phyloP scores from a whole-genome alignment of 2,113 vertebrate species.

The Xenopus borealis region DNA sequence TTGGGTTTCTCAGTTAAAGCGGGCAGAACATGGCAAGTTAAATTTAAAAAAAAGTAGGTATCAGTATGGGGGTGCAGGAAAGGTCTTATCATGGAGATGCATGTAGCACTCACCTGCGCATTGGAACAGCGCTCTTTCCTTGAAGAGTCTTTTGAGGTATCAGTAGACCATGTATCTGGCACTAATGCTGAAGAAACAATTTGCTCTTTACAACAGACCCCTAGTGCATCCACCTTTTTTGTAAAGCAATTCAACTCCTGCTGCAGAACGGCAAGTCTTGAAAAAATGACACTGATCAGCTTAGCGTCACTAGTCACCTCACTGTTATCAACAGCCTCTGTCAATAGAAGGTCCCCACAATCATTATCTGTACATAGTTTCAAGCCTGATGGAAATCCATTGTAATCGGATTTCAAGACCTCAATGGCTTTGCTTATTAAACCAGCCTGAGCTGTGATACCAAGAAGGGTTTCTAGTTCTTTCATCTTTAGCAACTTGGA shows the following conservation, averaged over 20 bases:
- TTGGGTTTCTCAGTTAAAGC: conserved; percentile 53
- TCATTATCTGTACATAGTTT: conserved; percentile 78
- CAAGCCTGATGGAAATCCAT: conserved; percentile 75
- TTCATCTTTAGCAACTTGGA: conserved; percentile 67
- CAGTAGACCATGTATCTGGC: conserved; percentile 55
- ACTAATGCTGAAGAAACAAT: conserved; percentile 59
- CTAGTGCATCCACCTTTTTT: conserved; percentile 76
- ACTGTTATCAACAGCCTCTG: conserved; percentile 70
- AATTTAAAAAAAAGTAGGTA: conserved; percentile 51
- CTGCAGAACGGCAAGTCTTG: conserved; percentile 82
- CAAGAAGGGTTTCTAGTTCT: conserved; percentile 77
- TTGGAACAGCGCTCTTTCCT: conserved; percentile 62
- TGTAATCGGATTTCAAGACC: conserved; percentile 81
- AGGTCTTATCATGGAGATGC: conserved; percentile 7
- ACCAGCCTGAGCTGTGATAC: conserved; percentile 82
- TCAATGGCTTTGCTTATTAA: conserved; percentile 89
- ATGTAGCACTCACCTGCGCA: conserved; percentile 76
- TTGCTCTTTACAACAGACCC: conserved; percentile 63
- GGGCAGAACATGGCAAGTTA: conserved; percentile 60
- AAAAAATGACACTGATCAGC: conserved; percentile 80
- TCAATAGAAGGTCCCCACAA: conserved; percentile 65
- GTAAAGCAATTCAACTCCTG: conserved; percentile 82
- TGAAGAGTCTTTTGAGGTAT: conserved; percentile 64
- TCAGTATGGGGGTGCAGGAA: conserved; percentile 34
- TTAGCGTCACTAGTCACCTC: conserved; percentile 72